phyloP scores from a whole-genome alignment of 2,888 invertebrate species.

The Ormyrus pomaceus region DNA sequence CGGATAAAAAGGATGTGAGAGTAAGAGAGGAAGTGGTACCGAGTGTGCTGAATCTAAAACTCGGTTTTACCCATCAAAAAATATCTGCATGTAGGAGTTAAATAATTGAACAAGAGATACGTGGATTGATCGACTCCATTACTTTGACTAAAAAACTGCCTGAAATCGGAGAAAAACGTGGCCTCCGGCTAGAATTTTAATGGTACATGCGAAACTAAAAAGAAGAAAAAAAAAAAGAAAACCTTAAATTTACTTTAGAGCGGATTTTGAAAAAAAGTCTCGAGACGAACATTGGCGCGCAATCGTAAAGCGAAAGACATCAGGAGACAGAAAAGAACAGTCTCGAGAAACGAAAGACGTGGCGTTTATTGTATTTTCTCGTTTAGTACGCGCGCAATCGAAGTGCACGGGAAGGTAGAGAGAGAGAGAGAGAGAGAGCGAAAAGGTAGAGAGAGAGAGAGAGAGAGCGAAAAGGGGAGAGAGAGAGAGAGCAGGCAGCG shows the following conservation, averaged over 20 bases:
- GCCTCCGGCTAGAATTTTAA: no score
- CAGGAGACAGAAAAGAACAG: neutral
- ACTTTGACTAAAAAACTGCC: no score
- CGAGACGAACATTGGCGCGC: neutral
- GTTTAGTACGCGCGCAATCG: neutral
- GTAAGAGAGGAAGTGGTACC: no score
- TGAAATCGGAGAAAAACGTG: no score
- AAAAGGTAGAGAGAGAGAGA: neutral
- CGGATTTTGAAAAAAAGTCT: no score
- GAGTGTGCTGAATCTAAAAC: neutral
- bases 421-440: neutral
- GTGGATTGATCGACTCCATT: no score
- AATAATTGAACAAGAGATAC: no score
- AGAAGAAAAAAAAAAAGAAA: no score
- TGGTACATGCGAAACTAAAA: no score
- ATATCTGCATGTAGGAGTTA: neutral
- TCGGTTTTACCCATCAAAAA: neutral
- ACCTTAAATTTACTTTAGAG: no score
- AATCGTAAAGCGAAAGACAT: neutral
- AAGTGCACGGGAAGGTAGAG: neutral
- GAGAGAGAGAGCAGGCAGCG: neutral
- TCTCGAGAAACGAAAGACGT: no score
- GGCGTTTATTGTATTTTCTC: neutral
- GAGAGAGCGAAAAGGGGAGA: neutral
- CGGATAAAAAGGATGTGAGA: no score